Percentiles rank a stretch among this genome's conserved stretches.
Evolutionary conservation across 2,888 invertebrate genomes (phyloP).

Genomic region (Ochlodes sylvanus): DNA sequence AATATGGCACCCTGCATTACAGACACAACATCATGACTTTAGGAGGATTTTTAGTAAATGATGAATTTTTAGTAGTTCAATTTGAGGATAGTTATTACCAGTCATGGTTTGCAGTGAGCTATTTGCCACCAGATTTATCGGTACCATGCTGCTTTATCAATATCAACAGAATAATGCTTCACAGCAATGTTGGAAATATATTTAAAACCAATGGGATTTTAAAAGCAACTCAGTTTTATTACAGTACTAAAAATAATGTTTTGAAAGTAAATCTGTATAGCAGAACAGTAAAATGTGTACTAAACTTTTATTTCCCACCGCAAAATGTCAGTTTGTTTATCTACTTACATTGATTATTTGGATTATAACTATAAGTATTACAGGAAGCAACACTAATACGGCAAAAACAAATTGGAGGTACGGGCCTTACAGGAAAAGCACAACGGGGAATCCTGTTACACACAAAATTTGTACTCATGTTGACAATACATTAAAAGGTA

Average conservation of each 20-base stretch:
- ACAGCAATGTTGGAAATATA: background rate
- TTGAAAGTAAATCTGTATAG: background rate
- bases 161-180: too few relatives aligned
- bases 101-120: too few relatives aligned
- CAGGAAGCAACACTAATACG: background rate
- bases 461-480: slow-evolving; percentile 54
- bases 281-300: background rate
- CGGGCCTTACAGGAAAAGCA: slow-evolving; percentile 22
- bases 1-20: too few relatives aligned
- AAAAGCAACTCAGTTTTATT: background rate
- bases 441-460: slow-evolving; percentile 43
- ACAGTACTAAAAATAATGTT: background rate
- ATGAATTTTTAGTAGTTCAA: too few relatives aligned
- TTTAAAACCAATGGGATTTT: background rate
- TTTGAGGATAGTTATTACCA: too few relatives aligned
- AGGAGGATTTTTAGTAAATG: too few relatives aligned
- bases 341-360: background rate
- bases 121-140: too few relatives aligned
- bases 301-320: background rate
- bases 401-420: background rate
- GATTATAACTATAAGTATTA: background rate
- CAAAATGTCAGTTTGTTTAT: background rate
- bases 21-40: too few relatives aligned
- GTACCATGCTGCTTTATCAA: too few relatives aligned
- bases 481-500: slow-evolving; percentile 57